phyloP scores from a whole-genome alignment of 2,113 vertebrate species.

The Rhadina sibilatrix region DNA sequence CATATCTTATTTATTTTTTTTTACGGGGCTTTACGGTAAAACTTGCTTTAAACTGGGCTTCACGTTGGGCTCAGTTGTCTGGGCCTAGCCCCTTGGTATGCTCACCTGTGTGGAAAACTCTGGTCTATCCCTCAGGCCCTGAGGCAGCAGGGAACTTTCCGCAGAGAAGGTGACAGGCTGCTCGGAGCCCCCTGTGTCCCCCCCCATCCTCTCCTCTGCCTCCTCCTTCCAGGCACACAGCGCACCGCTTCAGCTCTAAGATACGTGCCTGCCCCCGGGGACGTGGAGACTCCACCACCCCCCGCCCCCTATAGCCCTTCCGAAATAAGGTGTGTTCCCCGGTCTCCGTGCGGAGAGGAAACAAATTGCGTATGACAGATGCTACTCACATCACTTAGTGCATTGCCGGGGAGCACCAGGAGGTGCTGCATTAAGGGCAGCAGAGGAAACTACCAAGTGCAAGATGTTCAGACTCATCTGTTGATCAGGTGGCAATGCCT shows the following conservation, averaged over 20 bases:
- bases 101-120: background rate
- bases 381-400: background rate
- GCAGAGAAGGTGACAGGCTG: background rate
- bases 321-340: background rate
- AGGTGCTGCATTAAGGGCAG: background rate
- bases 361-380: background rate
- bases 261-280: background rate
- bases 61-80: background rate
- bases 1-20: too few relatives aligned
- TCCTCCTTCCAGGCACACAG: background rate
- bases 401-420: background rate
- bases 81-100: background rate
- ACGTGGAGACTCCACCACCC: background rate
- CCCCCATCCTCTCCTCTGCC: background rate
- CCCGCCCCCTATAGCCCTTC: background rate
- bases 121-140: background rate
- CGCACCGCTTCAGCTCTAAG: background rate
- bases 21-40: background rate
- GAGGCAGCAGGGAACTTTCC: constrained; percentile 39
- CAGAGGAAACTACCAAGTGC: background rate
- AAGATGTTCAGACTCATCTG: background rate
- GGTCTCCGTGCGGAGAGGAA: background rate
- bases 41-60: background rate
- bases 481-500: background rate
- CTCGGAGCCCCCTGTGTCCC: background rate